Percentiles rank a stretch among this genome's conserved stretches.
Evolutionary conservation across 1,140 invertebrate species (phyloP).

Genomic region (Drosophila teissieri): DNA sequence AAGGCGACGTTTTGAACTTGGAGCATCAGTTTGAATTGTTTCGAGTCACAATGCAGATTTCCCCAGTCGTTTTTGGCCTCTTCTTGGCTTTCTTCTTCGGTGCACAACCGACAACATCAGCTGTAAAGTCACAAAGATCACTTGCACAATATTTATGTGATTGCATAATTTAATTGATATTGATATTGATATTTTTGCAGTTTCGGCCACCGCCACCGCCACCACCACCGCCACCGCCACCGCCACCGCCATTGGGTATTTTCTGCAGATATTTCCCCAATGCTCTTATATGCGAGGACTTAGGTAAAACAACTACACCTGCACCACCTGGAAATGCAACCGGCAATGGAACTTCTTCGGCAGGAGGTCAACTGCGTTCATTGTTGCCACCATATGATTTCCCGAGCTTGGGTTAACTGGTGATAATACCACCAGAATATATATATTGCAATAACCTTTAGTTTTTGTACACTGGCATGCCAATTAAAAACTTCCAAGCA

Average conservation of each 20-base stretch:
- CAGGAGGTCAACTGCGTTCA: neutral
- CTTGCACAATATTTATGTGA: too few species aligned
- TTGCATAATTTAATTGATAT: neutral
- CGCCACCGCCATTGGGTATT: too few species aligned
- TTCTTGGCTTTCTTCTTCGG: constrained; percentile 1
- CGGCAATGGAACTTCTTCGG: neutral
- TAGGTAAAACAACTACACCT: neutral
- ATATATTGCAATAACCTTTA: neutral
- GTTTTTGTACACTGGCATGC: neutral
- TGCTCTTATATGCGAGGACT: neutral
- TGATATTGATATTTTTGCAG: neutral
- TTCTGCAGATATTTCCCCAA: neutral
- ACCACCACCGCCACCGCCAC: too few species aligned
- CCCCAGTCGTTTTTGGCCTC: neutral
- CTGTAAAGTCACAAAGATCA: neutral
- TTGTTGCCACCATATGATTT: neutral
- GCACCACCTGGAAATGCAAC: neutral
- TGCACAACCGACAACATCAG: neutral
- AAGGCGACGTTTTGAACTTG: neutral
- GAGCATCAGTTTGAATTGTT: neutral
- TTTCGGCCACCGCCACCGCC: too few species aligned
- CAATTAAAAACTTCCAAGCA: neutral
- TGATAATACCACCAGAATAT: too few species aligned
- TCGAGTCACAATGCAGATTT: constrained; percentile 7
- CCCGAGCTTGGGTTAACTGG: neutral